Base-by-base conservation (phyloP, 1,140 invertebrate species). In the Heliothis virescens region DNA sequence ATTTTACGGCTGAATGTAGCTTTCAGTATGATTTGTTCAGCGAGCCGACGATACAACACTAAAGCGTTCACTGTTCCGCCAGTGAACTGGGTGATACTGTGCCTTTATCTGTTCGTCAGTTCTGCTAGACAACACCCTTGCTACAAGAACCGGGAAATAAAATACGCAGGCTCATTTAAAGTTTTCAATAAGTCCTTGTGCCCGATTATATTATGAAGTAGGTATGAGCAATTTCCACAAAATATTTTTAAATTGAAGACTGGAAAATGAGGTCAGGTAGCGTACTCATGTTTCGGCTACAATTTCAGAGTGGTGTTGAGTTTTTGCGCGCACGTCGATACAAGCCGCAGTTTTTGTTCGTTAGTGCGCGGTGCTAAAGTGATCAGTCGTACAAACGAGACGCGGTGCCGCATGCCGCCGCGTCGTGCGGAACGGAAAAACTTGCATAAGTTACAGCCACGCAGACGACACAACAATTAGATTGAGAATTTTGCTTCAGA, bases 301-400 rank as follows among this genome's bases (percentile, higher is more conserved):
- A 13, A 10, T 21, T 67, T 3, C 21, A 2, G 16, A 29, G 65
- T 52, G 26, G 1, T 26, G 11, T 10, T 12, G 50, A 29, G 7
- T 63, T n/a, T 18, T 63, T 63, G 11, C 60, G 9, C 41, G 12
- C 16, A 2, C 16, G 41, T 50, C 41, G 41, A 48, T 50, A 50
- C 15, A 55, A 41, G 21, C 18, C 13, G 71, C 7, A 74, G 72
- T 74, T 74, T 62, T 74, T 74, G 72, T 74, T 60, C 16, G 11
- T 48, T 48, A 3, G 16, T 13, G 18, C 18, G 57, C 55, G 26
- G 48, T 74, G 21, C 62, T 62, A 74, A 74, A 74, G 72, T 55
- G 34, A 74, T 74, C 57, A 74, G 72, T 16, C 41, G 11, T 2
- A 48, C n/a, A 29, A 52, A 69, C 65, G 52, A 52, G 52, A 50